Evolutionary conservation across 2,113 vertebrate species (phyloP).

Genomic region (Pterocles gutturalis): DNA sequence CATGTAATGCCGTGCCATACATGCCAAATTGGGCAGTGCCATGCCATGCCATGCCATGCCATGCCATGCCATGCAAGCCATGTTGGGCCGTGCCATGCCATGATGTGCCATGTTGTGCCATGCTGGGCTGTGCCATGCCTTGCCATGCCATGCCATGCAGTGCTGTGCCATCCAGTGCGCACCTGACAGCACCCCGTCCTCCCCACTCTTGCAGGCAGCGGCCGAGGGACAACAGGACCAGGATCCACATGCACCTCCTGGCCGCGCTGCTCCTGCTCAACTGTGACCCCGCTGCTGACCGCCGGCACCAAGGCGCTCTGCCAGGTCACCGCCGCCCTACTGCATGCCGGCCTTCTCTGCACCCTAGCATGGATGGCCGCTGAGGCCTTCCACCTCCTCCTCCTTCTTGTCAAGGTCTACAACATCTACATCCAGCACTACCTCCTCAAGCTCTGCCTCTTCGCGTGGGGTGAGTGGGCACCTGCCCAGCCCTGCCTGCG

Average conservation of each 20-base stretch:
- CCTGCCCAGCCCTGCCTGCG: accelerated
- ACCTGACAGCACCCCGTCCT: background rate
- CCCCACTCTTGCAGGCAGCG: background rate
- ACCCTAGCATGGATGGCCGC: background rate
- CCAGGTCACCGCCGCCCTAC: background rate
- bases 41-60: background rate
- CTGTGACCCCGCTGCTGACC: background rate
- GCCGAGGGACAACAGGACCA: background rate
- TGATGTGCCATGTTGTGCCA: background rate
- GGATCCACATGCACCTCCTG: background rate
- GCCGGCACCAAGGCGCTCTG: accelerated
- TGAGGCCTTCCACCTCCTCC: background rate
- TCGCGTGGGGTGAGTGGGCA: background rate
- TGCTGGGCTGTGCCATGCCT: background rate
- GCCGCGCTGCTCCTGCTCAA: background rate
- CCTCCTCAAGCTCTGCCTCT: constrained; percentile 11
- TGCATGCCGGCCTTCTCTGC: background rate
- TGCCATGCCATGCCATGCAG: background rate
- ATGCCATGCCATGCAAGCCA: background rate
- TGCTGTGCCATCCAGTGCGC: accelerated
- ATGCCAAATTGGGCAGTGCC: background rate
- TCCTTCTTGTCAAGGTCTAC: constrained; percentile 1
- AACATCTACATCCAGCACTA: background rate
- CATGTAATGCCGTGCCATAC: background rate
- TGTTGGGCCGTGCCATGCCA: background rate